Evolutionary conservation across 30 jellyfish, hydroid and myxozoan genomes (phyloP), one percentile per base, ranked within the genome.

Genomic region (Hydra vulgaris): DNA sequence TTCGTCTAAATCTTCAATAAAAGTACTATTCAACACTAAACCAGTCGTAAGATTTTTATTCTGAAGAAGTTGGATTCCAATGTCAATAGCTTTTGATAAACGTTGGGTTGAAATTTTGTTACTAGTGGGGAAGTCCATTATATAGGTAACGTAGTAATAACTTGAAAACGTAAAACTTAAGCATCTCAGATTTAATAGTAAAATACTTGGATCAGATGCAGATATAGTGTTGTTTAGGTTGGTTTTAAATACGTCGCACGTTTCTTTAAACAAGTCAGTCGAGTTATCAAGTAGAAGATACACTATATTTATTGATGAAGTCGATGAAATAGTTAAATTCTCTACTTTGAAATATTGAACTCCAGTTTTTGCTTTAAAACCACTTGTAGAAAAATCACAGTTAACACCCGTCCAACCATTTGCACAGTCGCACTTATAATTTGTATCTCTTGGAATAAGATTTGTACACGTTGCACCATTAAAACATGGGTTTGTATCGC

Each of bases 381-480:
- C 61, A 12, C 61, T 68, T 4, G 75, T 68, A 4, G 75, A 5
- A 68, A 8, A 3, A 68, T 7, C 75, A 15, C 75, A 68, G 27
- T 68, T 68, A n/a, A n/a, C 27, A 8, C 75, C 75, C 8, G 25
- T n/a, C 75, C 75, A 68, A 20, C 75, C 75, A 20, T n/a, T 3
- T 3, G 75, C 15, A 16, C 75, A 68, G 16, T 68, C 75, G 27
- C 75, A 68, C 75, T 20, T 68, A 68, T 68, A 68, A 8, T 20
- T 68, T 1, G 75, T 23, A 8, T 68, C 75, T 68, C 27, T 20
- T 16, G 75, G 75, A 5, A 68, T 16, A 20, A 68, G 26, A 15
- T 68, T 68, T n/a, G 27, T 68, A 16, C 75, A 68, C 7, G 27
- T 23, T 23, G 75, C 75, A 3, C 75, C 75, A 68, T 68, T 68